Percentiles rank a stretch among this genome's conserved stretches.
Conservation (phyloP, 2,888 invertebrate genomes). For the Erebia aethiops region DNA sequence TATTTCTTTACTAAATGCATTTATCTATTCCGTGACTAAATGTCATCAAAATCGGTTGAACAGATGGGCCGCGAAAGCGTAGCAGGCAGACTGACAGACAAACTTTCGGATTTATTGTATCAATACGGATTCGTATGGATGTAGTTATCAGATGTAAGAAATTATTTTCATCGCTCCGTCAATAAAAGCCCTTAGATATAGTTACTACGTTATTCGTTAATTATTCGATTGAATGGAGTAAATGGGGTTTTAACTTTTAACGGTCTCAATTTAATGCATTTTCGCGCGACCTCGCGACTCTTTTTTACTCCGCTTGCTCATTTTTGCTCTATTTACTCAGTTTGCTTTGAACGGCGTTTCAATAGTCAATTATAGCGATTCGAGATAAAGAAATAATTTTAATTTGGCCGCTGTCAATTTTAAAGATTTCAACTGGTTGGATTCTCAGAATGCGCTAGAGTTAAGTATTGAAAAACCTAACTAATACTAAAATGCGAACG, state of each 20-base stretch:
- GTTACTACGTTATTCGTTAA: slow-evolving; percentile 21
- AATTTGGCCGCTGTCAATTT: not conserved
- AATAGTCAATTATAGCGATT: slow-evolving; percentile 6
- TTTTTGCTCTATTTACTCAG: not conserved
- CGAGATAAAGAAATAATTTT: slow-evolving; percentile 1
- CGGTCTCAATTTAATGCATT: slow-evolving; percentile 30
- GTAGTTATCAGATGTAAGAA: too few species aligned
- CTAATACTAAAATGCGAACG: too few species aligned
- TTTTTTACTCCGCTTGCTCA: not conserved
- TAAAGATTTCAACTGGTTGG: not conserved
- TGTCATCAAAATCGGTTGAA: too few species aligned
- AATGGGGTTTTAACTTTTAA: slow-evolving; percentile 35
- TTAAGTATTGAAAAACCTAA: too few species aligned
- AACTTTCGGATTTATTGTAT: too few species aligned
- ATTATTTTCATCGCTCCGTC: not conserved
- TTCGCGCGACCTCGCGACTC: slow-evolving; percentile 1
- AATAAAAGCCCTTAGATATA: not conserved
- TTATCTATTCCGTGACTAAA: too few species aligned
- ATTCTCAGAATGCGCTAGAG: too few species aligned
- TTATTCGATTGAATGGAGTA: slow-evolving; percentile 41
- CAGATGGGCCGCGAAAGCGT: too few species aligned
- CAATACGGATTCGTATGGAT: too few species aligned
- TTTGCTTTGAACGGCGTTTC: slow-evolving; percentile 12
- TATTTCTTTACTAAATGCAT: too few species aligned
- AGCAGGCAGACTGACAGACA: too few species aligned